Evolutionary conservation across 2,797 vertebrate species (phyloP).

Genomic region (Zenarchopterus dispar): DNA sequence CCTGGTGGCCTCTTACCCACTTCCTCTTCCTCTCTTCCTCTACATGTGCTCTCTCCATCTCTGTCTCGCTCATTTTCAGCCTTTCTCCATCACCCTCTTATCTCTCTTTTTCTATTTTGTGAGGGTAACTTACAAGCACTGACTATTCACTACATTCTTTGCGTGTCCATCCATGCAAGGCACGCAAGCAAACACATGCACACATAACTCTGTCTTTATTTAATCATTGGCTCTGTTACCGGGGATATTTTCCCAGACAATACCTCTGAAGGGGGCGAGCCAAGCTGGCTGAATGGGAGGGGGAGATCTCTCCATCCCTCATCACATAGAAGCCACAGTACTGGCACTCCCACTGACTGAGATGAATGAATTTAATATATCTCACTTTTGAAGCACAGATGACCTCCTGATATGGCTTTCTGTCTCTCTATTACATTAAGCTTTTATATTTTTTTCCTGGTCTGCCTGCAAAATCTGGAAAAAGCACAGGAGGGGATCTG

Average conservation of each 20-base stretch:
- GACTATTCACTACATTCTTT: slow-evolving; percentile 11
- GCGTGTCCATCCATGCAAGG: slow-evolving; percentile 35
- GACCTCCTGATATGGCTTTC: slow-evolving; percentile 73
- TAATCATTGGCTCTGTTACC: slow-evolving; percentile 78
- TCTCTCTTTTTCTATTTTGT: slow-evolving; percentile 1
- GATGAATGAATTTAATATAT: slow-evolving; percentile 81
- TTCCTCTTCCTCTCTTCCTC: slow-evolving; percentile 23
- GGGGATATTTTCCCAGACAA: slow-evolving; percentile 77
- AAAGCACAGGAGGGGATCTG: slow-evolving; percentile 59
- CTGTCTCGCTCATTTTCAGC: slow-evolving; percentile 13
- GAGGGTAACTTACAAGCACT: slow-evolving; percentile 28
- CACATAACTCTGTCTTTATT: slow-evolving; percentile 69
- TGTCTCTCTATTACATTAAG: slow-evolving; percentile 61
- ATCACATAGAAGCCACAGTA: slow-evolving; percentile 67
- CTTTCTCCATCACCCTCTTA: slow-evolving; percentile 14
- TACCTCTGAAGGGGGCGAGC: slow-evolving; percentile 64
- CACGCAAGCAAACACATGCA: slow-evolving; percentile 1
- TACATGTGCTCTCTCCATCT: slow-evolving; percentile 36
- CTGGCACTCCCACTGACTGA: slow-evolving; percentile 72
- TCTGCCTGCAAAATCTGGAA: slow-evolving; percentile 52
- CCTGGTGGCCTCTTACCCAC: slow-evolving; percentile 54
- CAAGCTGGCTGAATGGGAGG: slow-evolving; percentile 49
- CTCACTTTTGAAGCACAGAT: slow-evolving; percentile 77
- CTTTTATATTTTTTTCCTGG: slow-evolving; percentile 37
- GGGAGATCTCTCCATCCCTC: slow-evolving; percentile 70